A percentile compares a stretch with the other conserved stretches of the same genome.
These are phyloP conservation scores for Caenorhabditis auriculariae DNA, from an alignment of 2,888 invertebrate genomes.

Conservation along the genomic window DNA sequence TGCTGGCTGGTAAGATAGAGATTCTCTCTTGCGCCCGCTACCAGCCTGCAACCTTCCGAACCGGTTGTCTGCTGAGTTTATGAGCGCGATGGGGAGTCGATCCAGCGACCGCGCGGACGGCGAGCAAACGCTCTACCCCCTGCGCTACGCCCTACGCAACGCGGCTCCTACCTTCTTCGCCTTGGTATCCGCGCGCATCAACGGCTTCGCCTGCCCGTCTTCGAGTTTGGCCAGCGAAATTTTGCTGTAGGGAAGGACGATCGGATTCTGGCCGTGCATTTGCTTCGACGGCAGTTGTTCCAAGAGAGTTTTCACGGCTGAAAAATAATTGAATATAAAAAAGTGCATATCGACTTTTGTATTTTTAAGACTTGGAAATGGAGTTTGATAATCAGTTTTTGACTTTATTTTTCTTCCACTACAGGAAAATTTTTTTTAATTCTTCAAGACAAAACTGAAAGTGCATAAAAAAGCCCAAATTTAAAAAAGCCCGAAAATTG, in stretches of 20 bases:
- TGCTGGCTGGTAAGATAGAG: slow-evolving; percentile 34
- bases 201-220: slow-evolving; percentile 45
- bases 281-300: slow-evolving; percentile 87
- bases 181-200: slow-evolving; percentile 30
- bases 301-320: slow-evolving; percentile 71
- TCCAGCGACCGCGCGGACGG: neutral
- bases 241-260: slow-evolving; percentile 92
- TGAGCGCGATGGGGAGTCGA: slow-evolving; percentile 9
- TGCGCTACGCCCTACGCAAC: slow-evolving; percentile 10
- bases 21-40: slow-evolving; percentile 21
- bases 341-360: too few relatives aligned
- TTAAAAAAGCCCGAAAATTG: too few relatives aligned
- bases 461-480: too few relatives aligned
- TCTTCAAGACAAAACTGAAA: too few relatives aligned
- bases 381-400: too few relatives aligned
- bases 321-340: too few relatives aligned
- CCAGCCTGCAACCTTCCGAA: slow-evolving; percentile 21
- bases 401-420: too few relatives aligned
- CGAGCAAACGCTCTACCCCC: slow-evolving; percentile 5
- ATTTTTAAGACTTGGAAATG: too few relatives aligned
- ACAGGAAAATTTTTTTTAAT: too few relatives aligned
- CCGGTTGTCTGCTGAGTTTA: slow-evolving; percentile 30
- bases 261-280: slow-evolving; percentile 89
- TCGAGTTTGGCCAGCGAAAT: slow-evolving; percentile 72
- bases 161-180: neutral